Evolutionary conservation across 2,113 vertebrate genomes (phyloP).

Genomic region (Ciconia maguari): DNA sequence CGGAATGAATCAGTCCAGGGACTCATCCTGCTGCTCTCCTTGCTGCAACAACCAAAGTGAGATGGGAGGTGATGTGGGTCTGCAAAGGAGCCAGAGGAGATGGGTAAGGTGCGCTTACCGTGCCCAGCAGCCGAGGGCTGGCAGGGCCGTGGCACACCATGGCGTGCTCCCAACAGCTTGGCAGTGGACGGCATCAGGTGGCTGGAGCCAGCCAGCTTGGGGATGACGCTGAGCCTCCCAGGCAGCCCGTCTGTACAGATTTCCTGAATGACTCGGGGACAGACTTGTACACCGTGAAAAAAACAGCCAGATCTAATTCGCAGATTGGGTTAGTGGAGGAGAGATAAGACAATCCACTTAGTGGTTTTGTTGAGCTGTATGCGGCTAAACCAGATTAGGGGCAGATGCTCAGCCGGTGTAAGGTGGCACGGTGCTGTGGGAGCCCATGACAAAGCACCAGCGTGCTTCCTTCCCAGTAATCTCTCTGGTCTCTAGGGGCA

Average conservation of each 20-base stretch:
- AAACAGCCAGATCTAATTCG: background rate
- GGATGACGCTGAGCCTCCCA: background rate
- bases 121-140: background rate
- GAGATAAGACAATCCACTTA: conserved; percentile 36
- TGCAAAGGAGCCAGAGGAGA: background rate
- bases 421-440: background rate
- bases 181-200: background rate
- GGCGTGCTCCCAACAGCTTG: rapidly evolving
- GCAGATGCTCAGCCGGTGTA: background rate
- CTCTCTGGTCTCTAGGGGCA: background rate
- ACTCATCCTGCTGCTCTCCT: background rate
- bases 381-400: conserved; percentile 5
- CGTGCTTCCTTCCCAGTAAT: background rate
- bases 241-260: background rate
- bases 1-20: background rate
- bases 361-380: background rate
- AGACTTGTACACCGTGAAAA: background rate
- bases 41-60: background rate
- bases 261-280: background rate
- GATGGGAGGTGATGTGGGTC: background rate
- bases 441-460: background rate
- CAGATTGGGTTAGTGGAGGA: conserved; percentile 19
- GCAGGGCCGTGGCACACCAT: rapidly evolving
- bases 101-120: rapidly evolving
- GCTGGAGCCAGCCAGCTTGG: background rate